Percentiles rank a stretch among this genome's conserved stretches.
These are phyloP conservation scores for Netta rufina DNA, from an alignment of 2,797 vertebrate genomes.

Conservation along the genomic window DNA sequence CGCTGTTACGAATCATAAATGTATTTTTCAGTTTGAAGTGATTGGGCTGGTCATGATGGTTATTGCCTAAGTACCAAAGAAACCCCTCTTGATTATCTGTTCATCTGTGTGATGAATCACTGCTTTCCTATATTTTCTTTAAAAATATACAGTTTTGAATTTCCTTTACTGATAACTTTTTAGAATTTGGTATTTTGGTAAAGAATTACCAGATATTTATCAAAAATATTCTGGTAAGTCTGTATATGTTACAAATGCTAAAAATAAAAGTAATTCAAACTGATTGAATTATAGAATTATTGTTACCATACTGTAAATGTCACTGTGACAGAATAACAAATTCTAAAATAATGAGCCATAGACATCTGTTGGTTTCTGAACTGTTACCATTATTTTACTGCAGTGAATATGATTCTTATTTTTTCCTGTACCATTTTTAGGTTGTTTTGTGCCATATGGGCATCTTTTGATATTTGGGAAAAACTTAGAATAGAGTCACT, in stretches of 20 bases:
- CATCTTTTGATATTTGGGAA: conserved; percentile 27
- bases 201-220: neutral
- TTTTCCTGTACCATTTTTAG: conserved; percentile 45
- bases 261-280: neutral
- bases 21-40: neutral
- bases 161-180: neutral
- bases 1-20: neutral
- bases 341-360: conserved; percentile 21
- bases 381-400: conserved; percentile 34
- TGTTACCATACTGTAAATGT: conserved; percentile 46
- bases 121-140: neutral
- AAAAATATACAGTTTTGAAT: neutral
- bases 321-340: conserved; percentile 28
- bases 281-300: neutral
- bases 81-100: neutral
- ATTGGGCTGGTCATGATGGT: neutral
- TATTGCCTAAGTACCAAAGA: neutral
- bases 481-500: conserved; percentile 37
- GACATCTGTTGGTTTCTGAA: conserved; percentile 66
- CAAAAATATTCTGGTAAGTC: neutral
- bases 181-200: neutral
- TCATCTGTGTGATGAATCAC: neutral
- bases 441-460: conserved; percentile 32
- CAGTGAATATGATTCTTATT: conserved; percentile 1
- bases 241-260: neutral